Evolutionary conservation across 1,140 invertebrate species (phyloP).

Genomic region (Heliconius nattereri): DNA sequence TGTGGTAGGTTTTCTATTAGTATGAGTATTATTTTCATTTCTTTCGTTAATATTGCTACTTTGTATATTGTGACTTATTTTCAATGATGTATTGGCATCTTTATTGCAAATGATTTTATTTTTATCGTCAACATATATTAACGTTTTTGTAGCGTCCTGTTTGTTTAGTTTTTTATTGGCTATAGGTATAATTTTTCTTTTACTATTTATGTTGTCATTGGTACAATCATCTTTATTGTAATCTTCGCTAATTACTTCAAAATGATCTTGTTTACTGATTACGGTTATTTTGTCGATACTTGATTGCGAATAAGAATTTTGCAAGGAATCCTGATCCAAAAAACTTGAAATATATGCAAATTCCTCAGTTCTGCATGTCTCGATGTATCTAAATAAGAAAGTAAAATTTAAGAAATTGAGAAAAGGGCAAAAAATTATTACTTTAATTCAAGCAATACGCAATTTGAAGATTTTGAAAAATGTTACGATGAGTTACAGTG

Average conservation of each 20-base stretch:
- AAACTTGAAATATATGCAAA: constrained; percentile 64
- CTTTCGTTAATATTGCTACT: not conserved
- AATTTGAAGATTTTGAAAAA: too few species aligned
- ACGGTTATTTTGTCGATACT: constrained; percentile 69
- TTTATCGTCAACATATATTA: not conserved
- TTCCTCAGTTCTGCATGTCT: constrained; percentile 67
- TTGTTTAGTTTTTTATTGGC: not conserved
- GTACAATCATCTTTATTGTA: not conserved
- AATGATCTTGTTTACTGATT: constrained; percentile 59
- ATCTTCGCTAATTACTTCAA: constrained; percentile 5
- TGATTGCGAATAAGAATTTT: constrained; percentile 54
- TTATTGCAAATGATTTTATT: not conserved
- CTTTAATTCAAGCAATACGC: too few species aligned
- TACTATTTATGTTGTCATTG: not conserved
- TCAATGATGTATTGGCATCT: not conserved
- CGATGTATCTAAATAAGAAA: constrained; percentile 57
- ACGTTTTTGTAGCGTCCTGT: not conserved
- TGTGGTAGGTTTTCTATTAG: not conserved
- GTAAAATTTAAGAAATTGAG: constrained; percentile 19
- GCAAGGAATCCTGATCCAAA: constrained; percentile 48
- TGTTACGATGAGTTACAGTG: too few species aligned
- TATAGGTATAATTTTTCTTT: not conserved
- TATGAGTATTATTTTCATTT: not conserved
- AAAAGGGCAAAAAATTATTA: constrained; percentile 16
- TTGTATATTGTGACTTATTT: not conserved